Conservation (phyloP, 2,113 vertebrate genomes). For the Sminthopsis crassicaudata region DNA sequence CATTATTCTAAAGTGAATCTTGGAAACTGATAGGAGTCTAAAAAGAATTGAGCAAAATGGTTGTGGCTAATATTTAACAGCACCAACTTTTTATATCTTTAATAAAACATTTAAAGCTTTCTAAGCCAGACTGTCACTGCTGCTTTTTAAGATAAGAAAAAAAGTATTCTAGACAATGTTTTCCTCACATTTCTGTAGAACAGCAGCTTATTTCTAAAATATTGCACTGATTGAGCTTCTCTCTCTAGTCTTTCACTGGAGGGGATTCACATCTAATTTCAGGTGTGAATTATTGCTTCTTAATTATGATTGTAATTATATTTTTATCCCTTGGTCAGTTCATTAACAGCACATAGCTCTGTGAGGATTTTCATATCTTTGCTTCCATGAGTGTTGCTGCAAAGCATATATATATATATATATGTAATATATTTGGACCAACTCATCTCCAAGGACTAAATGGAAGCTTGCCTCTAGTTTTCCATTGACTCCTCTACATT, state of each 20-base stretch:
- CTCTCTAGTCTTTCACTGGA: slow-evolving; percentile 54
- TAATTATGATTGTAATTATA: slow-evolving; percentile 74
- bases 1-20: neutral
- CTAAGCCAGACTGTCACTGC: neutral
- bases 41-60: neutral
- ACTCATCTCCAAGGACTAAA: slow-evolving; percentile 50
- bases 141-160: neutral
- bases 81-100: slow-evolving; percentile 18
- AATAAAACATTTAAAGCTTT: slow-evolving; percentile 3
- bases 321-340: slow-evolving; percentile 69
- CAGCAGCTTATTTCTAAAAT: slow-evolving; percentile 47
- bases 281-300: slow-evolving; percentile 64
- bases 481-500: slow-evolving; percentile 29
- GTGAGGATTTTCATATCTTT: slow-evolving; percentile 57
- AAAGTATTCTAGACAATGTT: neutral
- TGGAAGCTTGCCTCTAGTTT: slow-evolving; percentile 30
- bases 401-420: neutral
- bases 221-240: slow-evolving; percentile 42
- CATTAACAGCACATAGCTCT: slow-evolving; percentile 56
- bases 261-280: slow-evolving; percentile 65
- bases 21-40: neutral
- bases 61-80: neutral
- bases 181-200: slow-evolving; percentile 37
- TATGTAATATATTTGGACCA: slow-evolving; percentile 27
- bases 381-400: neutral